Evolutionary conservation across 1,140 invertebrate species (phyloP).

Genomic region (Diabrotica undecimpunctata): DNA sequence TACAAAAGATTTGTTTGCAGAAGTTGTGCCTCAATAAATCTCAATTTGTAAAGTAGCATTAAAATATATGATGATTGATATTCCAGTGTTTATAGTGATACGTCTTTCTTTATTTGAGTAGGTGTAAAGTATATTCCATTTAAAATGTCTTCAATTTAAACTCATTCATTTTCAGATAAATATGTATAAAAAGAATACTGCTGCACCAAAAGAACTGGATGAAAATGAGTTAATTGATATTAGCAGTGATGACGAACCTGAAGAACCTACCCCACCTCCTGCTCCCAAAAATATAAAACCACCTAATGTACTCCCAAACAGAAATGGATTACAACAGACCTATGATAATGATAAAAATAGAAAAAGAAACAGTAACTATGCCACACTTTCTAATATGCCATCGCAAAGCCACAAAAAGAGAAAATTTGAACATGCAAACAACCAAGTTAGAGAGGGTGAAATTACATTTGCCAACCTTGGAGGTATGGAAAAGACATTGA

Average conservation of each 20-base stretch:
- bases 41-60: no score
- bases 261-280: neutral
- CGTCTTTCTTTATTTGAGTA: no score
- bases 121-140: no score
- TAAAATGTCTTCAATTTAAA: no score
- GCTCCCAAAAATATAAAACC: neutral
- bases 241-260: conserved; percentile 41
- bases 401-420: conserved; percentile 8
- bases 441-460: neutral
- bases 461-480: conserved; percentile 3
- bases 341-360: conserved; percentile 7
- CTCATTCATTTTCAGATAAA: conserved; percentile 4
- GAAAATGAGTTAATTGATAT: conserved; percentile 46
- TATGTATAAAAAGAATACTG: conserved; percentile 31
- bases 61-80: no score
- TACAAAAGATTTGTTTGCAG: no score
- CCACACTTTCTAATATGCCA: neutral
- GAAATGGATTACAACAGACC: conserved; percentile 8
- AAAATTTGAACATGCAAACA: neutral
- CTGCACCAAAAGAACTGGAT: conserved; percentile 29
- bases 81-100: no score
- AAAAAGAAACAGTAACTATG: conserved; percentile 3
- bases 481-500: conserved; percentile 66
- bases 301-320: neutral
- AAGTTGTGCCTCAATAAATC: no score